A percentile compares a stretch with the other conserved stretches of the same genome.
These are phyloP conservation scores for Gibbula magus DNA, from an alignment of 2,888 invertebrate genomes.

Conservation along the genomic window DNA sequence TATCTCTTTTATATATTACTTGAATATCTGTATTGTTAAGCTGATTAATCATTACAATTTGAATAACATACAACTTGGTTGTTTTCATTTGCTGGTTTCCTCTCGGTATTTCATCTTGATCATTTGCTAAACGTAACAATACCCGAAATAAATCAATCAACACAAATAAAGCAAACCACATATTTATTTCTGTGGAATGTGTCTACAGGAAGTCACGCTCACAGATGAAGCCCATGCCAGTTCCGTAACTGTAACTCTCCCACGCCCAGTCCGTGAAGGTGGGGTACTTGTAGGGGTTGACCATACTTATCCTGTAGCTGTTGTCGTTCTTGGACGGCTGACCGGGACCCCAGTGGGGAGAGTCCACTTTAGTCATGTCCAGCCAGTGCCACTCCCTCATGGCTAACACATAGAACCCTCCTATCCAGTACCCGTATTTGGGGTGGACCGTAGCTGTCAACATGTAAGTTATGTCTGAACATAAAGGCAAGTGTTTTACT, in stretches of 20 bases:
- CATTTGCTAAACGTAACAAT: no score
- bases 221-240: neutral
- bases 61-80: no score
- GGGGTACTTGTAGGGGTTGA: constrained; percentile 3
- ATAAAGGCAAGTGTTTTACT: no score
- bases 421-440: neutral
- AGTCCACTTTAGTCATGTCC: neutral
- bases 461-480: neutral
- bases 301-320: neutral
- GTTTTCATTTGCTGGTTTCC: no score
- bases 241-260: neutral
- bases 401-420: neutral
- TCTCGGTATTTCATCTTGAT: no score
- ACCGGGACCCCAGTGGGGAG: neutral
- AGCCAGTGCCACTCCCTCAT: neutral
- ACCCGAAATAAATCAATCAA: no score
- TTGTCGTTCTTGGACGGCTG: neutral
- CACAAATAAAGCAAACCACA: neutral
- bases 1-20: no score
- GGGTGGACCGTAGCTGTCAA: neutral
- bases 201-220: neutral
- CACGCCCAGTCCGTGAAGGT: neutral
- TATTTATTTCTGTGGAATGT: neutral
- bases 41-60: no score
- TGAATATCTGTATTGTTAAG: no score